These are phyloP conservation scores for Calosoma granatense DNA, from an alignment of 1,140 invertebrate genomes.

Conservation along the genomic window DNA sequence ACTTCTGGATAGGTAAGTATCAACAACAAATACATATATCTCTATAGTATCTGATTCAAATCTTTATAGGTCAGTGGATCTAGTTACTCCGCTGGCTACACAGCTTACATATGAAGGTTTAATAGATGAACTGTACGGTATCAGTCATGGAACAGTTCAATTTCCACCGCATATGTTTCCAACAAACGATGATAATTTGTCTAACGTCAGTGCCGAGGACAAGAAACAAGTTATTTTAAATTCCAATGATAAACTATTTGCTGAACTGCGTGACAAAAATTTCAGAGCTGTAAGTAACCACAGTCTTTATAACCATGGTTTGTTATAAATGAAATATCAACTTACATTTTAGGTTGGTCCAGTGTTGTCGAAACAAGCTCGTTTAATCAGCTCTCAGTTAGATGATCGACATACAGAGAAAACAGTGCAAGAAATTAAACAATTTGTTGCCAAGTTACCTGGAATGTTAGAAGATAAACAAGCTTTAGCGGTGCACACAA, in stretches of 20 bases:
- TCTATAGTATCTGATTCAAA: neutral
- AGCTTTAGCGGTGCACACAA: constrained; percentile 60
- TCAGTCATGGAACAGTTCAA: constrained; percentile 59
- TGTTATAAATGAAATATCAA: too few species aligned
- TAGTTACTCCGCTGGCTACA: constrained; percentile 83
- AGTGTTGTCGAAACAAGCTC: constrained; percentile 77
- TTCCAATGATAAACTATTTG: constrained; percentile 82
- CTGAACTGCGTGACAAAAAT: constrained; percentile 85
- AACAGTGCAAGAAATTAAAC: constrained; percentile 87
- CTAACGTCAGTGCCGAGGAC: constrained; percentile 50
- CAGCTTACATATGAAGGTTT: constrained; percentile 97
- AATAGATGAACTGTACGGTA: constrained; percentile 83
- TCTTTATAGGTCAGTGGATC: constrained; percentile 71
- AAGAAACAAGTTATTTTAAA: constrained; percentile 80
- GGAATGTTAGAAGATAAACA: constrained; percentile 82
- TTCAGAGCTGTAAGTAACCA: constrained; percentile 70
- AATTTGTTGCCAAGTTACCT: constrained; percentile 83
- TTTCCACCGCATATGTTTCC: constrained; percentile 78
- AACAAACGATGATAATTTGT: constrained; percentile 49
- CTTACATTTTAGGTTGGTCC: constrained; percentile 50
- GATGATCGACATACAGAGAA: constrained; percentile 79
- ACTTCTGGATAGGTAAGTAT: constrained; percentile 23
- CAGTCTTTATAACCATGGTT: too few species aligned
- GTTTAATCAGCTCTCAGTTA: constrained; percentile 73
- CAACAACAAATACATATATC: neutral